Conservation (phyloP, 2,888 invertebrate genomes). For the Melieria omissa region DNA sequence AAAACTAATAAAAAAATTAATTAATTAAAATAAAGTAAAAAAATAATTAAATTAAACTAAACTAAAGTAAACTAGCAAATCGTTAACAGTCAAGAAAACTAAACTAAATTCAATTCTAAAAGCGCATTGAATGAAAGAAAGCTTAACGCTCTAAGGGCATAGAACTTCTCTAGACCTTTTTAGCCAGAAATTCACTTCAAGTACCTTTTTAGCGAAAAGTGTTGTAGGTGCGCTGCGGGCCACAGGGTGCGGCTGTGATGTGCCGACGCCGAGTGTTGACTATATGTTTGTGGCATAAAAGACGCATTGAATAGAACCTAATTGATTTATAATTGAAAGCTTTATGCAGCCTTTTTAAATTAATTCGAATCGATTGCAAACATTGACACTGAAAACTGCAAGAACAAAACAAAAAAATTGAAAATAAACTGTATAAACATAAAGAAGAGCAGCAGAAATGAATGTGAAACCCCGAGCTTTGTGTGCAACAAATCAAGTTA, state of each 20-base stretch:
- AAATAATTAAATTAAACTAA: background rate
- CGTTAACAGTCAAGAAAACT: constrained; percentile 22
- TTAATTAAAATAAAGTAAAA: constrained; percentile 7
- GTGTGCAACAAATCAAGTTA: too few species aligned
- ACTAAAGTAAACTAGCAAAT: constrained; percentile 7
- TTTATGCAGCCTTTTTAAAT: constrained; percentile 31
- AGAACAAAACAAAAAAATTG: too few species aligned
- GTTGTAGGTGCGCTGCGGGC: constrained; percentile 7
- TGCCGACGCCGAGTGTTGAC: constrained; percentile 17
- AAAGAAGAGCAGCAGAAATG: too few species aligned
- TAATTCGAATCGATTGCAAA: too few species aligned
- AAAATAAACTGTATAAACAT: too few species aligned
- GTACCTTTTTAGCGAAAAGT: constrained; percentile 58
- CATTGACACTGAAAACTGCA: too few species aligned
- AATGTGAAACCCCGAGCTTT: too few species aligned
- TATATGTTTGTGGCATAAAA: background rate
- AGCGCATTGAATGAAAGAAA: constrained; percentile 38
- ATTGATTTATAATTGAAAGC: constrained; percentile 33
- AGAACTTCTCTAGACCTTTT: too few species aligned
- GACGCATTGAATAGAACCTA: constrained; percentile 11
- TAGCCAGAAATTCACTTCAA: constrained; percentile 55
- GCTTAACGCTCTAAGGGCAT: background rate
- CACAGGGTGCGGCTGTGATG: too few species aligned
- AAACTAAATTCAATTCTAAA: constrained; percentile 36
- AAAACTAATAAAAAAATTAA: constrained; percentile 29